phyloP scores from a whole-genome alignment of 2,888 invertebrate genomes.

The Cordilura impudica region DNA sequence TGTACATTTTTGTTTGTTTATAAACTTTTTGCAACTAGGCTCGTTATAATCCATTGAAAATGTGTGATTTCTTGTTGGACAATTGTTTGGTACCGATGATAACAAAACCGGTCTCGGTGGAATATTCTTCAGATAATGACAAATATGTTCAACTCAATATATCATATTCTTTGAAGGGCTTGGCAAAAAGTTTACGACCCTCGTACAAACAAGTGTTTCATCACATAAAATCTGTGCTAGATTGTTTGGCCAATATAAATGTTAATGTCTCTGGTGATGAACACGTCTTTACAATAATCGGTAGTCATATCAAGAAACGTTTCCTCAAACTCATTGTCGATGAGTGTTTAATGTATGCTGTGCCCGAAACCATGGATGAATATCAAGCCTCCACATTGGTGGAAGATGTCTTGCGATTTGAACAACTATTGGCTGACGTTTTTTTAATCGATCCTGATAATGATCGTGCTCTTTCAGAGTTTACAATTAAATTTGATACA shows the following conservation, averaged over 20 bases:
- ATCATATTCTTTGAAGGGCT: constrained; percentile 71
- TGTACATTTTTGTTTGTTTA: not conserved
- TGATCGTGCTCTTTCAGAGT: constrained; percentile 82
- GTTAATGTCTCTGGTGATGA: constrained; percentile 69
- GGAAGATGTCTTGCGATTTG: constrained; percentile 83
- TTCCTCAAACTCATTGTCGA: constrained; percentile 84
- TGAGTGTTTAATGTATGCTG: constrained; percentile 86
- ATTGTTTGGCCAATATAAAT: constrained; percentile 73
- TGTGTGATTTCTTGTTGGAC: constrained; percentile 74
- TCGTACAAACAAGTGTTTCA: constrained; percentile 75
- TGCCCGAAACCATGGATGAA: constrained; percentile 87
- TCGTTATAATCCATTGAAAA: constrained; percentile 74
- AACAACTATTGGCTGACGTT: constrained; percentile 81
- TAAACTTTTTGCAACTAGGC: constrained; percentile 65
- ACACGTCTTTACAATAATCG: constrained; percentile 78
- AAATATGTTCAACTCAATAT: constrained; percentile 70
- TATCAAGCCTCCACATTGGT: constrained; percentile 84
- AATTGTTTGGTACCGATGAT: constrained; percentile 76
- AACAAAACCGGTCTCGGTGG: constrained; percentile 74
- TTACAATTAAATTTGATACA: constrained; percentile 85
- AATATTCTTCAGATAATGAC: constrained; percentile 67
- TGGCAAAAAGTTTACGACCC: constrained; percentile 69
- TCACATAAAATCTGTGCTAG: constrained; percentile 70
- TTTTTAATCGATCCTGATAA: constrained; percentile 80
- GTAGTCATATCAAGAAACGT: constrained; percentile 80